Base-by-base conservation (phyloP, 2,797 vertebrate genomes). In the Alcedo atthis region DNA sequence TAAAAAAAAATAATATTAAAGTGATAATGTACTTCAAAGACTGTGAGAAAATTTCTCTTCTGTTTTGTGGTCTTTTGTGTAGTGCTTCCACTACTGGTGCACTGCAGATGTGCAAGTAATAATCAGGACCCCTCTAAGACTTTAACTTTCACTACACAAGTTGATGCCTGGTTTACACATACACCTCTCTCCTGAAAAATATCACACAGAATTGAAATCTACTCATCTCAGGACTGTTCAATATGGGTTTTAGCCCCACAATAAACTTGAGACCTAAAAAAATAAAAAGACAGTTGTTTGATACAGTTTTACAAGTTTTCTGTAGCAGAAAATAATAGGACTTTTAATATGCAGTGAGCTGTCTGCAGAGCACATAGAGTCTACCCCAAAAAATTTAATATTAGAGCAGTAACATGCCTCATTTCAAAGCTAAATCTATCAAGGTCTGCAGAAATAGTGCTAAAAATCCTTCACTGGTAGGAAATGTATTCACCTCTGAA, bases 381-480 rank as follows among this genome's bases (percentile, higher is more conserved):
- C 69, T 71, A 42, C 25, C 32, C 6, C 6, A 1, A 78, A 91
- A 14, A 59, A 21, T 48, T 32, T 66, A 80, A 58, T 35, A 71
- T 76, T 40, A 63, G 67, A 84, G 67, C 63, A 85, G 59, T 69
- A 81, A 46, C 20, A 48, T 37, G 62, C 30, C 64, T 87, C 55
- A 70, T 94, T 94, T 92, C 53, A 85, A 88, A 76, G 55, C 51
- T 81, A 49, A 81, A 69, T 85, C 81, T 83, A 59, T 64, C 35
- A 68, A 78, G 66, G 19, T 74, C 73, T 93, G 73, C 43, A 87
- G 63, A 62, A 93, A 85, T 9, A 58, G 14, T 22, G 46, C 25
- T 71, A 85, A 79, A 90, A 87, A 48, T 59, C 46, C 67, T 68
- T 85, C 73, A 55, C 28, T 2, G 1, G 22, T 61, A 85, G 58